A percentile compares a stretch with the other conserved stretches of the same genome.
Evolutionary conservation across 1,140 invertebrate species (phyloP).

Genomic region (Sycobia sp.): DNA sequence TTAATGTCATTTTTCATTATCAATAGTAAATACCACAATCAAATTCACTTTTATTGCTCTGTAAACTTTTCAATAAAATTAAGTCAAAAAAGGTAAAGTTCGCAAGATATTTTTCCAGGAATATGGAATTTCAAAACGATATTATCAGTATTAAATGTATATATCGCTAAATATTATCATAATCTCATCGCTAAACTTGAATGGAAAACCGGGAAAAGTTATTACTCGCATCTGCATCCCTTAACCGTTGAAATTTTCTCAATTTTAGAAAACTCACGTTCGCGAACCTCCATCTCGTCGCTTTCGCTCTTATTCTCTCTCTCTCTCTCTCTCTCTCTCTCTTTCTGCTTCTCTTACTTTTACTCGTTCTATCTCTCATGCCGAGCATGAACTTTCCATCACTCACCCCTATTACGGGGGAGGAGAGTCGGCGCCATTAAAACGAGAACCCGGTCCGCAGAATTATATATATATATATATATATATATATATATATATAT

Average conservation of each 20-base stretch:
- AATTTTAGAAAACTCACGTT: constrained; percentile 34
- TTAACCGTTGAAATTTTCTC: constrained; percentile 27
- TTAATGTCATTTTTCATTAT: too few species aligned
- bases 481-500: too few species aligned
- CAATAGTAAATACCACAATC: too few species aligned
- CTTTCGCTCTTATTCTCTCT: neutral
- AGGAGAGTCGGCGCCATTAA: constrained; percentile 29
- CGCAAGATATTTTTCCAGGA: neutral
- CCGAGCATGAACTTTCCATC: constrained; percentile 20
- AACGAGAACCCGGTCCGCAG: constrained; percentile 6
- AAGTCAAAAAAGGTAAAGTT: constrained; percentile 5
- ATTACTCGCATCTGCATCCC: constrained; percentile 28
- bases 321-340: neutral
- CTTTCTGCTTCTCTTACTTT: too few species aligned
- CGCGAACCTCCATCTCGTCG: neutral
- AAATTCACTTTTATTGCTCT: too few species aligned
- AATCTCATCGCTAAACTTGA: constrained; percentile 25
- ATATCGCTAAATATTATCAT: constrained; percentile 30
- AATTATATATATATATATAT: too few species aligned
- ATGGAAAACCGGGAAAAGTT: constrained; percentile 20
- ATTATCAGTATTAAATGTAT: constrained; percentile 12
- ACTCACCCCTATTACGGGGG: neutral
- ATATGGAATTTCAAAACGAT: neutral
- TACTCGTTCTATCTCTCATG: constrained; percentile 11
- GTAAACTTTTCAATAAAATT: too few species aligned